Base-by-base conservation (phyloP, 2,888 invertebrate species). In the Halocaridina rubra region DNA sequence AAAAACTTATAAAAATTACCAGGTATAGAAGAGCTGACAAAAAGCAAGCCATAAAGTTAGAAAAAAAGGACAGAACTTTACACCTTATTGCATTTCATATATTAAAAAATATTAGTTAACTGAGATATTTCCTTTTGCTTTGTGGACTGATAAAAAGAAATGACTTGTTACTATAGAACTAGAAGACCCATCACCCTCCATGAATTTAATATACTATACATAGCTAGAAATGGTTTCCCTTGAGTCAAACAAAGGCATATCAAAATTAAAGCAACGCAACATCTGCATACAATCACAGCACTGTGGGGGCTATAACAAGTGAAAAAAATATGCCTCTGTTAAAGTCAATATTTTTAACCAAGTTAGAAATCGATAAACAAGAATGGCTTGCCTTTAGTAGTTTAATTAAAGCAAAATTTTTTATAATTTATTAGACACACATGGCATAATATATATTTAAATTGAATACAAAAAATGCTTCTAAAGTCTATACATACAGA, bases 231-330 rank as follows among this genome's bases (percentile, higher is more conserved):
- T n/a, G 61, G 59, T 32, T 72, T 61, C 82, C 82, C 77, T 61
- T 64, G 82, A 84, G 82, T 84, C 78, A 33, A 84, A 84, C 82
- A 84, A 78, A 78, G 82, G 82, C 82, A 84, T 78, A 84, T 84
- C 61, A 61, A 27, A 22, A 69, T 84, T 84, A 84, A 84, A 84
- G 82, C 82, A 72, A 32, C 53, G 82, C 82, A 84, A 33, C 78
- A 8, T 53, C 30, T 24, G 46, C 67, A 16, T 10, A 24, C 71
- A 64, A 84, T 84, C 82, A 84, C 82, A 84, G 82, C 72, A 84
- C 59, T 69, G 69, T 78, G 72, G 39, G 67, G 72, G 64, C 33
- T 69, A 71, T 84, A 78, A 84, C 78, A 77, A 84, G 82, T 84
- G 82, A 72, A 46, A 53, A 61, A 82, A 77, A 84, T 84, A 84